A percentile compares a stretch with the other conserved stretches of the same genome.
phyloP scores from a whole-genome alignment of 92 coral and sea anemone species.

The Phymanthus crucifer region DNA sequence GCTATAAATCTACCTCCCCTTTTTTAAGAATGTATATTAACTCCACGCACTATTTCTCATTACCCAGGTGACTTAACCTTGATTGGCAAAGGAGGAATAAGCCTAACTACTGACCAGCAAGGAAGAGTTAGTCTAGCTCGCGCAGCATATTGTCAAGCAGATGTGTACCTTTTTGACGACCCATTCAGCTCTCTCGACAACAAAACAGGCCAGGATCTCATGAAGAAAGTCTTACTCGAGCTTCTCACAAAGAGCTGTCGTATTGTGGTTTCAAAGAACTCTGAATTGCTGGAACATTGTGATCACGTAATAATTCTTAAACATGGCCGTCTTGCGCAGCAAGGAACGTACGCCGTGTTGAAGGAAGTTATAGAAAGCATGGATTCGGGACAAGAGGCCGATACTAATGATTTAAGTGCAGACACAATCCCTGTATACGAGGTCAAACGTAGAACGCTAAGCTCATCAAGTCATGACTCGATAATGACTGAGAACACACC shows the following conservation, averaged over 20 bases:
- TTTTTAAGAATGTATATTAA: too few species aligned
- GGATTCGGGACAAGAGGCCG: not conserved
- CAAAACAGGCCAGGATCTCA: conserved; percentile 16
- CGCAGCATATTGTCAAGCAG: conserved; percentile 43
- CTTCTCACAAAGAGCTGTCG: conserved; percentile 33
- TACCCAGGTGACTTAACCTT: conserved; percentile 31
- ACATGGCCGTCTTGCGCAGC: conserved; percentile 21
- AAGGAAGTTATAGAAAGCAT: not conserved
- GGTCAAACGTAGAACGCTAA: not conserved
- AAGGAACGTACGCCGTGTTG: conserved; percentile 27
- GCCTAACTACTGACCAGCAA: conserved; percentile 32
- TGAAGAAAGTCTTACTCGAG: conserved; percentile 23
- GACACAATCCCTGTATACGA: not conserved
- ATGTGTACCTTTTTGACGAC: conserved; percentile 38
- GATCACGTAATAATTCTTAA: conserved; percentile 28
- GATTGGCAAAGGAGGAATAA: conserved; percentile 26
- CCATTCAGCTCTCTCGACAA: conserved; percentile 5
- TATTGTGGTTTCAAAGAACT: conserved; percentile 25
- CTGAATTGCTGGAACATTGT: conserved; percentile 6
- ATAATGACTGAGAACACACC: not conserved
- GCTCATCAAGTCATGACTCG: not conserved
- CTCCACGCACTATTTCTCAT: not conserved
- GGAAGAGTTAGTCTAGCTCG: conserved; percentile 40
- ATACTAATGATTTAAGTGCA: not conserved
- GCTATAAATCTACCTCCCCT: not conserved